Percentiles rank a stretch among this genome's conserved stretches.
These are phyloP conservation scores for Thryonomys swinderianus DNA, from an alignment of 2,113 vertebrate species.

Conservation along the genomic window DNA sequence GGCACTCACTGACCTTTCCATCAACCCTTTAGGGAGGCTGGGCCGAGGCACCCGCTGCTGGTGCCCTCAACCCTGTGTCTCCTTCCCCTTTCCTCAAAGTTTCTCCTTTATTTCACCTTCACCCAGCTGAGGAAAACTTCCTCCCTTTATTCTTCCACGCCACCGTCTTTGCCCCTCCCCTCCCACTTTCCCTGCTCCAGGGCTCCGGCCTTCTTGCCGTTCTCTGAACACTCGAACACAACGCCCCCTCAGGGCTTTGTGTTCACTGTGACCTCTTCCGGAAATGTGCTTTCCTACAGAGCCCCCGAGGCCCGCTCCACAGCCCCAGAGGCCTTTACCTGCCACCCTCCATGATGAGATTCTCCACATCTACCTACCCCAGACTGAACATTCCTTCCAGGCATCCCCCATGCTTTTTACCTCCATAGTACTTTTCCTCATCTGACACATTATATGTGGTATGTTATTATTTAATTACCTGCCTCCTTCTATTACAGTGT, in stretches of 20 bases:
- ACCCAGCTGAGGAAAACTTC: background rate
- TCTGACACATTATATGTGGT: background rate
- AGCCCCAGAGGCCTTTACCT: background rate
- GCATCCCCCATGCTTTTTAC: background rate
- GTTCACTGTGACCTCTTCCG: fast-evolving
- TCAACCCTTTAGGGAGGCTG: background rate
- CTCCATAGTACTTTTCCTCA: background rate
- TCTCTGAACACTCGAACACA: background rate
- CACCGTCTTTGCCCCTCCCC: too few relatives aligned
- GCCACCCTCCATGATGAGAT: background rate
- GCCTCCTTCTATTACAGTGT: background rate
- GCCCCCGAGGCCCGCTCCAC: background rate
- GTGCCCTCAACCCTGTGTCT: background rate
- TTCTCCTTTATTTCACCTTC: background rate
- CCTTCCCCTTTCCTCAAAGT: fast-evolving
- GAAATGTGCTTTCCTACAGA: background rate
- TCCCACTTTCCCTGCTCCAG: background rate
- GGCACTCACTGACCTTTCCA: too few relatives aligned
- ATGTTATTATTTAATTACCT: background rate
- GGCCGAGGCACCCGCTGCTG: background rate
- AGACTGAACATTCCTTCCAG: background rate
- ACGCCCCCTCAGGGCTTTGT: background rate
- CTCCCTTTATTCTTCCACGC: background rate
- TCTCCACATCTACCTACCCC: too few relatives aligned
- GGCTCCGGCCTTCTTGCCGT: too few relatives aligned